Base-by-base conservation (phyloP, 1,140 invertebrate species). In the Drosophila grimshawi region DNA sequence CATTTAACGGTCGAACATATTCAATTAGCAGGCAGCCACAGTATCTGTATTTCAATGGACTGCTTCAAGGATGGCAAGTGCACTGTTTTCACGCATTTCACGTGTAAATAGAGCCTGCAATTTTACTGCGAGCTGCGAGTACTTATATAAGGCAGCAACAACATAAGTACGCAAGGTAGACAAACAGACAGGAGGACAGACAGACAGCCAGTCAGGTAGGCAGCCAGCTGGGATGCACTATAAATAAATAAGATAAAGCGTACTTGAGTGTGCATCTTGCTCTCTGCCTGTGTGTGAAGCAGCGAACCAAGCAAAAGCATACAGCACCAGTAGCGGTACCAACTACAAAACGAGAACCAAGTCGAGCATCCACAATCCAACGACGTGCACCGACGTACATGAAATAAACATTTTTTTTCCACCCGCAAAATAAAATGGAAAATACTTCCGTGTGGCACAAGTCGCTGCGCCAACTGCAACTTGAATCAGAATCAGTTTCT, bases 241-340 rank as follows among this genome's bases (percentile, higher is more conserved):
- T 86, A 86, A 88, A 88, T 88, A 88, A 88, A 89, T 88, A 88
- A 88, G 85, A 88, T 88, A 89, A 88, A 88, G 83, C 80, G 63
- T 60, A 74, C 83, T 89, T 76, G 43, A 81, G 68, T 86, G 27
- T 67, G 45, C 39, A 43, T 43, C 81, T 85, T 78, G 56, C 73
- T 77, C 19, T 48, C 29, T 30, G 5, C 19, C 5, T 32, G 30
- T 33, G 7, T 43, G 30, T 55, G 59, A 19, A 19, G 19, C 0
- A 19, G 19, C 19, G 19, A 19, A 19, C 19, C 19, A 41, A 59
- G 60, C 53, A 71, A 71, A 5, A 68, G 52, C 41, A 41, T 56
- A 43, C 48, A 45, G 19, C 19, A 29, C 32, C 65, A 39, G 27
- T n/a, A 35, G 19, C 19, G 19, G 19, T 19, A 19, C 33, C 61